These are phyloP conservation scores for Cossypha dichroa DNA, from an alignment of 2,797 vertebrate genomes.

Conservation along the genomic window DNA sequence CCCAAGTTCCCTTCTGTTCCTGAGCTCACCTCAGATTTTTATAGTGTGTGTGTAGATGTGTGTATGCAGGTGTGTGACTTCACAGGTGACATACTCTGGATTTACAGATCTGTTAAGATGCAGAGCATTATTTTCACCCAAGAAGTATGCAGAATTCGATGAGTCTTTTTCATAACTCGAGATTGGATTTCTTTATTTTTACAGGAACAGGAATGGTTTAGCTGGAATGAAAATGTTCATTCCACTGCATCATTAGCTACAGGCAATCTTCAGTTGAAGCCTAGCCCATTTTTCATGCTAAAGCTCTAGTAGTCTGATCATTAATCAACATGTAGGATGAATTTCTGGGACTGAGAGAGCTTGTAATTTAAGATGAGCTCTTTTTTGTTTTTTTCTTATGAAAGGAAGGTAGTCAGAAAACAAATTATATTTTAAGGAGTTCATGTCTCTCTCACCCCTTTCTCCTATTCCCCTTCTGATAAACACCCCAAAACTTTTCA, in stretches of 20 bases:
- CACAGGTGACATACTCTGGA: not conserved
- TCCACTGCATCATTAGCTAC: constrained; percentile 45
- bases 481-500: not conserved
- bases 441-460: not conserved
- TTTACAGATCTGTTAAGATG: not conserved
- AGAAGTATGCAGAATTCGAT: not conserved
- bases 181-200: constrained; percentile 55
- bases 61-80: not conserved
- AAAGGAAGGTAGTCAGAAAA: constrained; percentile 26
- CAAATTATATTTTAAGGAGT: constrained; percentile 19
- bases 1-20: not conserved
- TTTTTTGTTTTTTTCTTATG: not conserved
- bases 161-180: constrained; percentile 9
- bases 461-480: not conserved
- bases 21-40: not conserved
- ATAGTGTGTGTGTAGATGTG: not conserved
- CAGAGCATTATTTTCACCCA: not conserved
- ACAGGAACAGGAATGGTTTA: constrained; percentile 35
- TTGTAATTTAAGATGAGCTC: constrained; percentile 20
- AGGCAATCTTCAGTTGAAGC: constrained; percentile 26
- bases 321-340: constrained; percentile 32
- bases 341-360: constrained; percentile 5
- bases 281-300: constrained; percentile 49
- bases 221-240: constrained; percentile 52
- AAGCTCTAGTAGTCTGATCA: constrained; percentile 28